Conservation (phyloP, 2,888 invertebrate genomes). For the Drosophila kuntzei region DNA sequence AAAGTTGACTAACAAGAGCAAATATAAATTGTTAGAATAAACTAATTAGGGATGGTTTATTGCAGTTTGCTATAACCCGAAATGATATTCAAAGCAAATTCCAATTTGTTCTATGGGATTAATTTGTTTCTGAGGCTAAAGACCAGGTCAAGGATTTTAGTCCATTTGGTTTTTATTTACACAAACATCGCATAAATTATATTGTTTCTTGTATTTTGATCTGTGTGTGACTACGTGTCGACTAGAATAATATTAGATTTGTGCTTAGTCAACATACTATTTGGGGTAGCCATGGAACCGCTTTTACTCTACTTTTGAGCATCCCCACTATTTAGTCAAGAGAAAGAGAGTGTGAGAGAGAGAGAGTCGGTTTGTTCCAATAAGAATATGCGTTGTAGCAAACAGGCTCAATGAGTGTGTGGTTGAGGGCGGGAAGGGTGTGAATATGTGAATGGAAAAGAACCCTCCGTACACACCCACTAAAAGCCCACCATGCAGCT, state of each 20-base stretch:
- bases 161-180: constrained; percentile 15
- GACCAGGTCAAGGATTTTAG: constrained; percentile 31
- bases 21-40: too few relatives aligned
- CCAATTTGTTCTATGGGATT: constrained; percentile 1
- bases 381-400: constrained; percentile 58
- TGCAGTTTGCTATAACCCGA: too few relatives aligned
- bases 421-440: constrained; percentile 14
- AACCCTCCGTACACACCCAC: constrained; percentile 23
- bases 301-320: background rate
- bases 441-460: constrained; percentile 17
- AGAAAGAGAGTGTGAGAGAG: background rate
- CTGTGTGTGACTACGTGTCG: constrained; percentile 21
- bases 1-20: background rate
- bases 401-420: constrained; percentile 30
- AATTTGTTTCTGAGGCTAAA: constrained; percentile 1
- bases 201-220: constrained; percentile 17
- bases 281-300: constrained; percentile 2
- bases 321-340: constrained; percentile 1
- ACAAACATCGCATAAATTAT: constrained; percentile 13
- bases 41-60: too few relatives aligned
- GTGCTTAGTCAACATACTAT: constrained; percentile 12
- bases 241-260: constrained; percentile 5
- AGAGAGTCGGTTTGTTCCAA: constrained; percentile 16
- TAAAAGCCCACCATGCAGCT: constrained; percentile 23
- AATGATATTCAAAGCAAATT: too few relatives aligned